Conservation (phyloP, 2,113 vertebrate genomes). For the Tachysurus vachellii region DNA sequence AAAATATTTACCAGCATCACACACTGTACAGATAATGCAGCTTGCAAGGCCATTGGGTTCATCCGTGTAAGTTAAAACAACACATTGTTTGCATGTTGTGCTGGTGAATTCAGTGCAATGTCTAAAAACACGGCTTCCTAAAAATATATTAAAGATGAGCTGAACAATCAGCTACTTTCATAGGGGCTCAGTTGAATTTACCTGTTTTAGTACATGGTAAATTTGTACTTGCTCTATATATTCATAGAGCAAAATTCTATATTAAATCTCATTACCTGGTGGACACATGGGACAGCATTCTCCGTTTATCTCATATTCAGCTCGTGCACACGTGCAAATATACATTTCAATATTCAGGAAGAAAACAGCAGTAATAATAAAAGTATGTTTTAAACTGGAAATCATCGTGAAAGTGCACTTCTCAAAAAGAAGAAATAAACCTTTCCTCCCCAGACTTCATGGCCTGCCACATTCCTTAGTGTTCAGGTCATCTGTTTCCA, state of each 20-base stretch:
- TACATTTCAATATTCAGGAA: conserved; percentile 6
- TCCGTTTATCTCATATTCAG: conserved; percentile 45
- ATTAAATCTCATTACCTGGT: conserved; percentile 24
- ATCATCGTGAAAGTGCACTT: neutral
- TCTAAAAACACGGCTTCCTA: conserved; percentile 36
- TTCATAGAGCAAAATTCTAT: too few species aligned
- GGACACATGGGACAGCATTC: conserved; percentile 40
- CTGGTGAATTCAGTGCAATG: conserved; percentile 45
- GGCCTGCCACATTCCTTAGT: neutral
- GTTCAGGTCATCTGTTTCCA: neutral
- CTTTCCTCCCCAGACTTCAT: neutral
- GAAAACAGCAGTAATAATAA: neutral
- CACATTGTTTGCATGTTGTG: conserved; percentile 47
- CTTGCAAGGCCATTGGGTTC: conserved; percentile 26
- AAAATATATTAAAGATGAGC: neutral
- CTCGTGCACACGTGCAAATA: conserved; percentile 20
- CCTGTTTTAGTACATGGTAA: neutral
- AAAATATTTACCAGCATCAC: conserved; percentile 42
- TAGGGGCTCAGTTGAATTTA: neutral
- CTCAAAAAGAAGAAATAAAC: too few species aligned
- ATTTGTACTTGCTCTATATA: neutral
- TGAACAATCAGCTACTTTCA: neutral
- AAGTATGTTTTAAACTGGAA: too few species aligned
- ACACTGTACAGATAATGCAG: conserved; percentile 40
- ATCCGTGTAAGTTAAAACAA: conserved; percentile 31